These are phyloP conservation scores for Gymnocephalus cernua DNA, from an alignment of 2,113 vertebrate genomes.

Conservation along the genomic window DNA sequence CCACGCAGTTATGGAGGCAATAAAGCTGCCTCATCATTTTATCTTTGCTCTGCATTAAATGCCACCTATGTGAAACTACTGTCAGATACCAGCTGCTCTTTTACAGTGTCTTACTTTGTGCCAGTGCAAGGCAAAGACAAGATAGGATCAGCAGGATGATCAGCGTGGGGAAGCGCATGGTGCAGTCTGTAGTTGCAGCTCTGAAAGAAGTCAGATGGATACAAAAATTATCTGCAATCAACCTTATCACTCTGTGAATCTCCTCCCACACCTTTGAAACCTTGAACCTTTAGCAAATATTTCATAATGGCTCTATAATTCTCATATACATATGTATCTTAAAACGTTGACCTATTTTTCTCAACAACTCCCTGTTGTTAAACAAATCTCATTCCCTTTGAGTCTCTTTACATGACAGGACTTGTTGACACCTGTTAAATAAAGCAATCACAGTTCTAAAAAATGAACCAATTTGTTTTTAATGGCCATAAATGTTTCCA, in stretches of 20 bases:
- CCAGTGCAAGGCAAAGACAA: slow-evolving; percentile 61
- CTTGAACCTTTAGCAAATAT: slow-evolving; percentile 52
- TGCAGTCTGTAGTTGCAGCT: slow-evolving; percentile 15
- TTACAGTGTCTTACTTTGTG: slow-evolving; percentile 75
- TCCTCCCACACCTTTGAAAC: slow-evolving; percentile 17
- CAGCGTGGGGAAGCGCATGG: slow-evolving; percentile 74
- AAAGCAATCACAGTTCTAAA: not conserved
- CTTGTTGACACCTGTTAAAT: not conserved
- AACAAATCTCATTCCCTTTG: not conserved
- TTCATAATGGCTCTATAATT: not conserved
- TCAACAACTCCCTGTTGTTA: not conserved
- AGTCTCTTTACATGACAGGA: not conserved
- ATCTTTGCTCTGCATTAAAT: slow-evolving; percentile 17
- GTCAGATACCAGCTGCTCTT: not conserved
- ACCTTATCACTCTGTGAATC: slow-evolving; percentile 41
- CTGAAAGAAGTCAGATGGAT: slow-evolving; percentile 18
- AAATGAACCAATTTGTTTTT: not conserved
- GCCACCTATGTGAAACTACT: not conserved
- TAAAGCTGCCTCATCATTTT: slow-evolving; percentile 4
- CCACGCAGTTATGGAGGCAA: not conserved
- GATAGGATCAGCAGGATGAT: slow-evolving; percentile 64
- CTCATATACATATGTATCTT: not conserved
- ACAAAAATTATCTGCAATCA: slow-evolving; percentile 5
- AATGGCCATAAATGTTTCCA: not conserved
- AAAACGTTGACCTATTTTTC: not conserved